Percentiles rank a stretch among this genome's conserved stretches.
Conservation (phyloP, 2,888 invertebrate genomes). For the Cheilosia grossa region DNA sequence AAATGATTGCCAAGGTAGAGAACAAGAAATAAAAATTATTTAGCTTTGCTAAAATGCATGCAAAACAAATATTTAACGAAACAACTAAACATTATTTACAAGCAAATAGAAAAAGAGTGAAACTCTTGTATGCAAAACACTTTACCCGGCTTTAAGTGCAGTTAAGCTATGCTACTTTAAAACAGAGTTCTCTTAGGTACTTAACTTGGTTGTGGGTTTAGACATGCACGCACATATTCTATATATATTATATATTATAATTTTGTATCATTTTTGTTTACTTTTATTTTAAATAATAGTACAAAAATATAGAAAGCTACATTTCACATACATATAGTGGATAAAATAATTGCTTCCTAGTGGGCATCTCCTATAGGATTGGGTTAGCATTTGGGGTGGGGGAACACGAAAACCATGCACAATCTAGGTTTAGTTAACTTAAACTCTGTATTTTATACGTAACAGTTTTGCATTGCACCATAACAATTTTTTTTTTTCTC, state of each 20-base stretch:
- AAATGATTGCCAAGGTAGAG: constrained; percentile 56
- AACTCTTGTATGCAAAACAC: constrained; percentile 52
- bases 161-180: neutral
- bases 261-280: constrained; percentile 15
- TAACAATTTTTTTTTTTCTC: constrained; percentile 34
- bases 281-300: constrained; percentile 47
- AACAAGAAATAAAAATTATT: constrained; percentile 29
- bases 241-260: neutral
- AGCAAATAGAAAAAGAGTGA: constrained; percentile 48
- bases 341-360: constrained; percentile 43
- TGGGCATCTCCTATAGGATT: constrained; percentile 44
- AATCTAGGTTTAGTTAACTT: constrained; percentile 17
- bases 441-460: constrained; percentile 41
- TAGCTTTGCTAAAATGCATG: constrained; percentile 60
- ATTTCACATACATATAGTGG: constrained; percentile 41
- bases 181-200: constrained; percentile 24
- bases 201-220: constrained; percentile 57
- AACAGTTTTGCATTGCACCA: constrained; percentile 50
- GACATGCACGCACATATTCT: neutral
- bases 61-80: constrained; percentile 59
- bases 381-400: neutral
- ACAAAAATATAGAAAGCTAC: constrained; percentile 68
- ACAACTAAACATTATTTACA: constrained; percentile 66
- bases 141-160: constrained; percentile 21
- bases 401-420: constrained; percentile 9